Evolutionary conservation across 2,797 vertebrate genomes (phyloP).

Genomic region (Lepilemur septentrionalis): DNA sequence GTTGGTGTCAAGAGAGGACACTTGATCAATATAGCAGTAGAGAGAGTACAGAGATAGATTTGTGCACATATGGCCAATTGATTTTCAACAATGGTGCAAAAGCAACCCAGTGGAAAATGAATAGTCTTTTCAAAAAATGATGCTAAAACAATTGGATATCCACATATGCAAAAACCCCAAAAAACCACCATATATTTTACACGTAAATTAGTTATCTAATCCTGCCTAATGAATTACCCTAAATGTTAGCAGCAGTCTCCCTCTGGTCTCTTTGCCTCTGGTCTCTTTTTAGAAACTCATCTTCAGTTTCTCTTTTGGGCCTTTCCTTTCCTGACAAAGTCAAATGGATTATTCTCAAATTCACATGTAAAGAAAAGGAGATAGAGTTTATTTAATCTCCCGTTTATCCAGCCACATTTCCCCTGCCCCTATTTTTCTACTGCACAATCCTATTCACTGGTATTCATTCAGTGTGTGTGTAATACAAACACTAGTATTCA

Average conservation of each 20-base stretch:
- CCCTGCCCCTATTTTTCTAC: background rate
- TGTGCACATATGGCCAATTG: background rate
- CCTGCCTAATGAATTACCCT: background rate
- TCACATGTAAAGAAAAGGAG: background rate
- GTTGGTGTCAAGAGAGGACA: background rate
- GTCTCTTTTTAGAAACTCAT: slow-evolving; percentile 4
- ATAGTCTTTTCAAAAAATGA: background rate
- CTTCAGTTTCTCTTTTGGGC: background rate
- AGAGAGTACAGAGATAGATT: background rate
- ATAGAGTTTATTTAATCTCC: background rate
- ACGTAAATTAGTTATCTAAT: background rate
- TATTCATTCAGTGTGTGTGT: background rate
- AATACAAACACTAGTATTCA: background rate
- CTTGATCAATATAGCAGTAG: background rate
- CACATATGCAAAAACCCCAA: background rate
- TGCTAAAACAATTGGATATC: background rate
- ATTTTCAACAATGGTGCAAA: background rate
- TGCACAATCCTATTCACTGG: background rate
- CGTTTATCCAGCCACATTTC: background rate
- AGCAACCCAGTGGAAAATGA: background rate
- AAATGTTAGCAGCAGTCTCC: background rate
- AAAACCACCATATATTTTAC: background rate
- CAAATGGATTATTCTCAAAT: background rate
- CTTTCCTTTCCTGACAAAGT: slow-evolving; percentile 16
- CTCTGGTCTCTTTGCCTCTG: background rate